Percentiles rank a stretch among this genome's conserved stretches.
Conservation (phyloP, 2,113 vertebrate species). For the Barnardius zonarius region DNA sequence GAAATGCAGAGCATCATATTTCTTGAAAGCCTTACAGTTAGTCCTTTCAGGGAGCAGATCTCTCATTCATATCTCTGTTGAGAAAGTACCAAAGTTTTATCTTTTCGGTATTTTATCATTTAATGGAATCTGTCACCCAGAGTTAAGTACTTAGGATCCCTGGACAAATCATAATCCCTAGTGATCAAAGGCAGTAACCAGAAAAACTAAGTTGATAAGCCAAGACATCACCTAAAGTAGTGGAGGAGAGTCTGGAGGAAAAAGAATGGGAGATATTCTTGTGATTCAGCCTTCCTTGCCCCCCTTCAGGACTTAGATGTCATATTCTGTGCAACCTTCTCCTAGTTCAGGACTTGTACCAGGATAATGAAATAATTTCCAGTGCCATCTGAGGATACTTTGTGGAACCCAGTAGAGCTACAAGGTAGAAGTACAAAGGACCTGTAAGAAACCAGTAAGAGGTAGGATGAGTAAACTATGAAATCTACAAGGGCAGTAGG, state of each 20-base stretch:
- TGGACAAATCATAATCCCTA: background rate
- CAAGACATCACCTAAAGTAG: background rate
- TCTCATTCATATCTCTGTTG: background rate
- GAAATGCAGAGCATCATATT: background rate
- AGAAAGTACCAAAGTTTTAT: background rate
- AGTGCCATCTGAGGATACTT: background rate
- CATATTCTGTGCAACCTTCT: background rate
- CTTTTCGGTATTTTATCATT: background rate
- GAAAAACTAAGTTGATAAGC: background rate
- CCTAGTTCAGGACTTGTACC: background rate
- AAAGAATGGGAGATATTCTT: background rate
- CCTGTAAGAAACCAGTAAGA: background rate
- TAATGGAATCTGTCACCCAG: conserved; percentile 7
- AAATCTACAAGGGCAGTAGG: background rate
- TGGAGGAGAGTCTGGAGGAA: background rate
- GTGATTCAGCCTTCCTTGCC: background rate
- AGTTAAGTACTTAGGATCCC: background rate
- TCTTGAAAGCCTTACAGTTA: background rate
- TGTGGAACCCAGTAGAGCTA: background rate
- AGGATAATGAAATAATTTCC: background rate
- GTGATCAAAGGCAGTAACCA: background rate
- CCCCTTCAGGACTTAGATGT: background rate
- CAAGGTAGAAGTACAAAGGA: background rate
- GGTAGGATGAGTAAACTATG: background rate
- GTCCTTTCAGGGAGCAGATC: background rate